Conservation (phyloP, 2,888 invertebrate genomes). For the Alsophila aescularia region DNA sequence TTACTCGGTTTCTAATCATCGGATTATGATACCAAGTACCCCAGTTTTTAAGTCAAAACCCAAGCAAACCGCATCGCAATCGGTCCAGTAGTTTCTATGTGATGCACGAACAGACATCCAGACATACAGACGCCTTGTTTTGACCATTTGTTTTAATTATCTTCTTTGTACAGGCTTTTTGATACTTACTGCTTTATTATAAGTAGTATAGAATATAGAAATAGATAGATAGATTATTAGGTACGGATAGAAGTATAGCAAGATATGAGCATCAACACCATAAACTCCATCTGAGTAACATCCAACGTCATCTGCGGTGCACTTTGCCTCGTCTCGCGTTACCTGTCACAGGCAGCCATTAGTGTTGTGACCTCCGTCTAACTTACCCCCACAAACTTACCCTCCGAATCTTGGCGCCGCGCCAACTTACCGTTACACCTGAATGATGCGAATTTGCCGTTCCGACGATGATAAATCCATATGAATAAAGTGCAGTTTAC, state of each 20-base stretch:
- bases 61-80: too few relatives aligned
- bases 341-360: conserved; percentile 81
- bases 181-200: too few relatives aligned
- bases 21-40: too few relatives aligned
- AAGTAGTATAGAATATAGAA: too few relatives aligned
- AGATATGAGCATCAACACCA: conserved; percentile 36
- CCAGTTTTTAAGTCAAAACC: too few relatives aligned
- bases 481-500: conserved; percentile 53
- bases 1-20: too few relatives aligned
- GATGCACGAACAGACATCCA: too few relatives aligned
- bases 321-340: conserved; percentile 79
- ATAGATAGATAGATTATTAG: too few relatives aligned
- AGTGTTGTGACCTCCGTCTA: conserved; percentile 74
- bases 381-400: conserved; percentile 65
- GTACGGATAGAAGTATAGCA: conserved; percentile 7
- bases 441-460: conserved; percentile 39
- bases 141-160: too few relatives aligned
- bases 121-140: too few relatives aligned
- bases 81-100: too few relatives aligned
- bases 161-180: too few relatives aligned
- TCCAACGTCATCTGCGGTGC: conserved; percentile 62
- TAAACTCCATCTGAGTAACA: conserved; percentile 38
- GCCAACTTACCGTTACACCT: conserved; percentile 55
- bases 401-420: conserved; percentile 60
- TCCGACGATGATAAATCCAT: conserved; percentile 33